These are phyloP conservation scores for Hirtodrosophila confusa DNA, from an alignment of 2,888 invertebrate species.

Conservation along the genomic window DNA sequence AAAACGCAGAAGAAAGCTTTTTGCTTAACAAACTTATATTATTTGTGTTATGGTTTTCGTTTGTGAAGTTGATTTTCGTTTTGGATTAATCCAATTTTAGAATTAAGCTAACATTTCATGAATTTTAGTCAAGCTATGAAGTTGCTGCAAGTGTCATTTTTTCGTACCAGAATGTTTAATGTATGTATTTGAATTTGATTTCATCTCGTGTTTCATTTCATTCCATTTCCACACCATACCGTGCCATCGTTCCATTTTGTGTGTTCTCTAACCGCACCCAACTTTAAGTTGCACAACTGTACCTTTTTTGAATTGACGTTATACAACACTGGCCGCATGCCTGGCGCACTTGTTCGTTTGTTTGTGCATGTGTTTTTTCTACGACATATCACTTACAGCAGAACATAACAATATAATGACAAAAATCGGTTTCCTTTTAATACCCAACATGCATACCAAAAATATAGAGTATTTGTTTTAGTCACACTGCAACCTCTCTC, in stretches of 20 bases:
- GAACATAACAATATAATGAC: conserved; percentile 53
- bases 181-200: conserved; percentile 35
- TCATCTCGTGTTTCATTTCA: conserved; percentile 30
- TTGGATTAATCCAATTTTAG: conserved; percentile 52
- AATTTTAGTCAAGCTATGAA: conserved; percentile 84
- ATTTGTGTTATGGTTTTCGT: conserved; percentile 35
- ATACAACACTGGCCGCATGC: conserved; percentile 60
- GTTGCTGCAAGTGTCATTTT: conserved; percentile 83
- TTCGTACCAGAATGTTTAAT: conserved; percentile 46
- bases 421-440: conserved; percentile 80
- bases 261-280: conserved; percentile 33
- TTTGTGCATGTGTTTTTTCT: conserved; percentile 12
- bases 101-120: conserved; percentile 73
- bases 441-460: conserved; percentile 64
- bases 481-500: conserved; percentile 12
- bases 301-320: conserved; percentile 15
- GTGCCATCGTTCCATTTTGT: conserved; percentile 10
- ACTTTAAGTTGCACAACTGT: conserved; percentile 46
- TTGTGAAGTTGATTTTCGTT: conserved; percentile 51
- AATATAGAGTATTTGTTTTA: conserved; percentile 35
- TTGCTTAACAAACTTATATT: conserved; percentile 36
- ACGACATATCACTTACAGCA: conserved; percentile 23
- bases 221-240: conserved; percentile 19
- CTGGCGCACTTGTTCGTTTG: neutral
- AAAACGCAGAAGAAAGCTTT: conserved; percentile 32